Evolutionary conservation across 2,797 vertebrate genomes (phyloP), one percentile per base, ranked within the genome.

Genomic region (Graptemys geographica): DNA sequence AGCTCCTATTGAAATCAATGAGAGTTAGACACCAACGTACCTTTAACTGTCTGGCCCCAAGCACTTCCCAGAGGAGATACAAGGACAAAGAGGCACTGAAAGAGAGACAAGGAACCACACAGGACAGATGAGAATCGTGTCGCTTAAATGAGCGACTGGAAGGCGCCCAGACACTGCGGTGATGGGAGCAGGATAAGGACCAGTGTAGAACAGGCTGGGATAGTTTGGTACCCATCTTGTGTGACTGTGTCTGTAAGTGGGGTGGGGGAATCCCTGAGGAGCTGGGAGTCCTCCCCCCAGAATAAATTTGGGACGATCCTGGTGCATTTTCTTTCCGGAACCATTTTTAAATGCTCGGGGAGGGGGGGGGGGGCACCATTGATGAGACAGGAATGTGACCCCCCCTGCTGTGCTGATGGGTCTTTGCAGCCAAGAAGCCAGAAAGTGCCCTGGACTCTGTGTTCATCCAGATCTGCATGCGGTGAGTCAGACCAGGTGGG

Each of bases 381-480:
- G 31, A 21, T 33, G 78, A 31, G 44, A 21, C 33, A 5, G 47
- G 44, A 37, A 37, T 31, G 59, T 31, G 56, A 84, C 21, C 37
- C 37, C 37, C 37, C 37, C 37, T 37, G 37, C 37, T 81, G 18
- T 89, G n/a, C 56, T 27, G 47, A n/a, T 53, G 65, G 72, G 81
- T 19, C 51, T 52, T 93, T 92, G 15, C 79, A 97, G 96, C 16
- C 5, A 89, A 85, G 57, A 90, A 69, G 76, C 94, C 53, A 44
- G 80, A 89, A 11, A 92, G 83, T 10, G 95, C 88, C 33, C n/a
- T 78, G 16, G 96, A 90, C 76, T 96, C 93, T 31, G 95, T 95
- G 41, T 86, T 90, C 65, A 47, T 97, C 55, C 84, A 87, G 51
- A 96, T 97, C 82, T 95, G 96, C 37, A 81, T 92, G 55, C 81